Base-by-base conservation (phyloP, 2,888 invertebrate genomes). In the Drosophila anceps region DNA sequence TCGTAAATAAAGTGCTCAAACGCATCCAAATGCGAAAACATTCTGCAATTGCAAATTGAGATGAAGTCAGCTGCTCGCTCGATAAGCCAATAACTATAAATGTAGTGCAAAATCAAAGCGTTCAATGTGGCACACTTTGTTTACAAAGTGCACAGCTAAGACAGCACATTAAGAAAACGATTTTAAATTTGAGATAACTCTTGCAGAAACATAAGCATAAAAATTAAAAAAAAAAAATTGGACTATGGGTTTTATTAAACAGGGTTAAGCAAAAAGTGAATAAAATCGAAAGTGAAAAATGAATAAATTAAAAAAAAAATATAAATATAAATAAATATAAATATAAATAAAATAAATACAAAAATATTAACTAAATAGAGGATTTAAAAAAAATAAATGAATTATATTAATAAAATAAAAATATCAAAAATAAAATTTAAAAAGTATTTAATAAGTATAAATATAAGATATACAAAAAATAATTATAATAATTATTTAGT, bases 21-120 rank as follows among this genome's bases (percentile, higher is more conserved):
- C 57, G 18, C n/a, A 31, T 39, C 46, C 55, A 43, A 27, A 31
- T 55, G 31, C 41, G n/a, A 74, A 54, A 59, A 74, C 27, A 59
- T 33, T 29, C 24, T 41, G 8, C 33, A 60, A 48, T 20, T 37
- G 37, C 20, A 33, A 31, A 64, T 18, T 31, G 48, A 31, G 37
- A 64, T 39, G 24, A 39, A 64, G 46, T 39, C 64, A 44, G 53
- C 35, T 66, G 48, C 31, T n/a, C 31, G 48, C 31, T 31, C n/a
- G 35, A 44, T 18, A 44, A 27, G 53, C 35, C 53, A 66, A 46
- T 66, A 46, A 29, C 53, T 33, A 31, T 46, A 54, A 39, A 31
- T 54, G 44, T 39, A n/a, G 5, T 8, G 20, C 27, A n/a, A 50
- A 58, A 46, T 27, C 33, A 20, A 44, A 44, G 44, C 20, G 20